phyloP scores from a whole-genome alignment of 2,888 invertebrate genomes.

The Muscina levida region DNA sequence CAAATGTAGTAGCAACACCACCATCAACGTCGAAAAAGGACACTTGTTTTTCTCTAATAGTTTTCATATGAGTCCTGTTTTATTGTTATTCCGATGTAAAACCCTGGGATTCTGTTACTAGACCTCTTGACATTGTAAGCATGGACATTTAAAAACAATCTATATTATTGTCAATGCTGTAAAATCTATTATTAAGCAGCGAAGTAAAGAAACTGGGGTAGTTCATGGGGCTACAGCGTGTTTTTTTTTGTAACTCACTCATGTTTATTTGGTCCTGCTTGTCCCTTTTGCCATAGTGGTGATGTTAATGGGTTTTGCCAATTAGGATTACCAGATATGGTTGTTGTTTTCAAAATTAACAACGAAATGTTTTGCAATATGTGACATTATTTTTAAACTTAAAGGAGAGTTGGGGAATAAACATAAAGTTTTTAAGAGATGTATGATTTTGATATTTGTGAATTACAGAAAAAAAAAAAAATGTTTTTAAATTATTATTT shows the following conservation, averaged over 20 bases:
- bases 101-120: conserved; percentile 57
- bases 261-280: conserved; percentile 51
- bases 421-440: too few species aligned
- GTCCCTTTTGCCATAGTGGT: conserved; percentile 64
- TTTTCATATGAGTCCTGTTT: conserved; percentile 58
- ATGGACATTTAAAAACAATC: conserved; percentile 37
- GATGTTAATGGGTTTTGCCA: conserved; percentile 70
- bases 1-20: conserved; percentile 12
- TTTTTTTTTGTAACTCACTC: conserved; percentile 18
- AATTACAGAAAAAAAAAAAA: too few species aligned
- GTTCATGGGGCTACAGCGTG: background rate
- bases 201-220: background rate
- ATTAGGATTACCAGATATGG: conserved; percentile 67
- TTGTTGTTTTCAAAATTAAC: conserved; percentile 25
- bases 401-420: too few species aligned
- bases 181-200: background rate
- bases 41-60: conserved; percentile 56
- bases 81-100: conserved; percentile 63
- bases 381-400: background rate
- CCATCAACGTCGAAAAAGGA: conserved; percentile 45
- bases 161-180: conserved; percentile 3
- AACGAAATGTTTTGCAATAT: background rate
- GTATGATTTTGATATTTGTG: too few species aligned
- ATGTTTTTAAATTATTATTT: too few species aligned
- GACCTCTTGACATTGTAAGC: conserved; percentile 36